Base-by-base conservation (phyloP, 2,888 invertebrate species). In the Mayetiola destructor region DNA sequence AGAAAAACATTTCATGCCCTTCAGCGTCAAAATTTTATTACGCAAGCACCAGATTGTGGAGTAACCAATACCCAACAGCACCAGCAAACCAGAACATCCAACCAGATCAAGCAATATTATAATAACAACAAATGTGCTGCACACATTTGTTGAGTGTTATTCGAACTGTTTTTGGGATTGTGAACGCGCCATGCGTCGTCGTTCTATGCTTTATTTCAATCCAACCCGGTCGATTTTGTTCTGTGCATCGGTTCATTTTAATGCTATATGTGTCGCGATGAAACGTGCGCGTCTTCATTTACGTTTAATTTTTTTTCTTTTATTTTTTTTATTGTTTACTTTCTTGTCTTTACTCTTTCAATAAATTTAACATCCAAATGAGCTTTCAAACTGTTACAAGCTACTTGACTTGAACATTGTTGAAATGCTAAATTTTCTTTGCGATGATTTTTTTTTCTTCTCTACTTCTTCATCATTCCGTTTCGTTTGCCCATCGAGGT, bases 21-120 rank as follows among this genome's bases (percentile, higher is more conserved):
- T 16, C 27, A 48, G 48, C 48, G 27, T 48, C 48, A 48, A 27
- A n/a, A 48, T 48, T 48, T 48, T 48, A 48, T 48, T 48, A 48
- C 48, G 27, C 23, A 48, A 23, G n/a, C 16, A 27, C 27, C 27
- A n/a, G n/a, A n/a, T n/a, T n/a, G n/a, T n/a, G n/a, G n/a, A n/a
- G n/a, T n/a, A n/a, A n/a, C n/a, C n/a, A n/a, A n/a, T n/a, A n/a
- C n/a, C n/a, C n/a, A n/a, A n/a, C n/a, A n/a, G n/a, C n/a, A n/a
- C n/a, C n/a, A n/a, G n/a, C n/a, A n/a, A n/a, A n/a, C n/a, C n/a
- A n/a, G n/a, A n/a, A n/a, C n/a, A n/a, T n/a, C n/a, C n/a, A n/a
- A n/a, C n/a, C n/a, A n/a, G n/a, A n/a, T n/a, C n/a, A n/a, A n/a
- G n/a, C n/a, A n/a, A n/a, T n/a, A n/a, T n/a, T n/a, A n/a, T n/a